Evolutionary conservation across 2,888 invertebrate genomes (phyloP).

Genomic region (Stomorhina lunata): DNA sequence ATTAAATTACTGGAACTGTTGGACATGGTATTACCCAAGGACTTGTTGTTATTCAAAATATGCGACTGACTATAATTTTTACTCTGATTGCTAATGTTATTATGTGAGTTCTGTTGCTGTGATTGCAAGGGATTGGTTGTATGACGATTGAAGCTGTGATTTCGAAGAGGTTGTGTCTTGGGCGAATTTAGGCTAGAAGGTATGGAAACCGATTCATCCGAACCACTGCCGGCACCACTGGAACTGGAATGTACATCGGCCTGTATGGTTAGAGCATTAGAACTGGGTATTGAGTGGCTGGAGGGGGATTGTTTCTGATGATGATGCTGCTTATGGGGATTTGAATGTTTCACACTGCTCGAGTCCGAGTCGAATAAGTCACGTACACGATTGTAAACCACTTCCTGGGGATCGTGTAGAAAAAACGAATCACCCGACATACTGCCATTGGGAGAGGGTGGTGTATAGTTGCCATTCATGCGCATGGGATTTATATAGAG

Average conservation of each 20-base stretch:
- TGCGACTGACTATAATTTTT: slow-evolving; percentile 62
- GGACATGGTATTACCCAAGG: slow-evolving; percentile 64
- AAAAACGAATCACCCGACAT: slow-evolving; percentile 88
- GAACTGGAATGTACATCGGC: slow-evolving; percentile 91
- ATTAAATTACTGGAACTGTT: slow-evolving; percentile 66
- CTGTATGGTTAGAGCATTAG: slow-evolving; percentile 85
- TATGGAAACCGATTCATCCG: slow-evolving; percentile 84
- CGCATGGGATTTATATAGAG: slow-evolving; percentile 92
- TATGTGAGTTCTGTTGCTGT: slow-evolving; percentile 55
- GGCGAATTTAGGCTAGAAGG: slow-evolving; percentile 80
- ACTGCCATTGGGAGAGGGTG: slow-evolving; percentile 82
- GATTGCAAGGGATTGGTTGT: slow-evolving; percentile 64
- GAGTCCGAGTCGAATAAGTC: slow-evolving; percentile 87
- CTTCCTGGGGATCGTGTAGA: slow-evolving; percentile 89
- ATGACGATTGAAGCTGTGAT: slow-evolving; percentile 71
- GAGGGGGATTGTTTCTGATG: slow-evolving; percentile 54
- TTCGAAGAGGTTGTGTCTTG: slow-evolving; percentile 72
- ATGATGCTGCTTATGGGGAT: slow-evolving; percentile 68
- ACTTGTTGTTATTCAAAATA: slow-evolving; percentile 64
- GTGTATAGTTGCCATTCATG: slow-evolving; percentile 80
- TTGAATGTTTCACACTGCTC: slow-evolving; percentile 73
- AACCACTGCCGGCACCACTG: slow-evolving; percentile 83
- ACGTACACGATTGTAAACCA: slow-evolving; percentile 90
- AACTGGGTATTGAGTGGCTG: slow-evolving; percentile 64
- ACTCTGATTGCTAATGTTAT: slow-evolving; percentile 45